phyloP scores from a whole-genome alignment of 2,888 invertebrate species.

The Troides aeacus region DNA sequence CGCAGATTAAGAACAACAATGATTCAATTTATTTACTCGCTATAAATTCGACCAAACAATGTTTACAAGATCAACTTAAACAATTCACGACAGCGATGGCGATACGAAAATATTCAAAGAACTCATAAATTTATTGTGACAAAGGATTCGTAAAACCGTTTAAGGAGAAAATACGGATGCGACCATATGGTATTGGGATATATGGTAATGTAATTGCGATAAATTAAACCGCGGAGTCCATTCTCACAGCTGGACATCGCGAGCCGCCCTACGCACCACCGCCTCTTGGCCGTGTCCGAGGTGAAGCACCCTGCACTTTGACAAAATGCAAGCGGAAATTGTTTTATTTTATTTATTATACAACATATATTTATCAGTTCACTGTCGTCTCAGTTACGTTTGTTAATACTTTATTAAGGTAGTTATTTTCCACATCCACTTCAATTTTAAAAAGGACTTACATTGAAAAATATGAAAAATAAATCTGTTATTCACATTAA shows the following conservation, averaged over 20 bases:
- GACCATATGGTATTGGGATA: constrained; percentile 74
- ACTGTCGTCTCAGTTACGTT: no score
- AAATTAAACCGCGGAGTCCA: constrained; percentile 67
- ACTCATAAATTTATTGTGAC: constrained; percentile 75
- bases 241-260: constrained; percentile 64
- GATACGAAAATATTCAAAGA: constrained; percentile 64
- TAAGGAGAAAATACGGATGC: constrained; percentile 72
- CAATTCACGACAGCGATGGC: constrained; percentile 57
- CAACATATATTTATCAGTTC: no score
- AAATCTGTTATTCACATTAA: no score
- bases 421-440: no score
- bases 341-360: background rate
- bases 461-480: no score
- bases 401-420: no score
- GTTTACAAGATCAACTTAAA: constrained; percentile 56
- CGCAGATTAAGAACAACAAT: constrained; percentile 21
- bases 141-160: constrained; percentile 75
- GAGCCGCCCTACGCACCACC: constrained; percentile 61
- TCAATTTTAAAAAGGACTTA: no score
- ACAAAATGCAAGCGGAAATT: constrained; percentile 42
- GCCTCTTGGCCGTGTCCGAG: constrained; percentile 46
- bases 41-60: constrained; percentile 63
- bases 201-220: constrained; percentile 79
- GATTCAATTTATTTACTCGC: constrained; percentile 46
- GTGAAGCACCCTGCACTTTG: constrained; percentile 68